Percentiles rank a stretch among this genome's conserved stretches.
Evolutionary conservation across 2,797 vertebrate genomes (phyloP).

Genomic region (Melanitta fusca): DNA sequence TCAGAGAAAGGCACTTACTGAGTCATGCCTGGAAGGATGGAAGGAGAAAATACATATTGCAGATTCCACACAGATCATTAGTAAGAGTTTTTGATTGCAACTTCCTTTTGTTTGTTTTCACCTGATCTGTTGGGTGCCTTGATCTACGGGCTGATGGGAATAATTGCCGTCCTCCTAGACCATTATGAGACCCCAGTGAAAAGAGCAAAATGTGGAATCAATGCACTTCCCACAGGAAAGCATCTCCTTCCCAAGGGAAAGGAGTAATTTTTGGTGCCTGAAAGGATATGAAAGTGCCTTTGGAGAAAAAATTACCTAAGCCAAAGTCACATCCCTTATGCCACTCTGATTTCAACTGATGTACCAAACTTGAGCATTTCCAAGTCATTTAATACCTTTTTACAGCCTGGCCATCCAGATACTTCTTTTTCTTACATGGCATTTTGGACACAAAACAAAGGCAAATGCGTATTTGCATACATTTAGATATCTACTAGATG

Average conservation of each 20-base stretch:
- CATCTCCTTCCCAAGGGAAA: constrained; percentile 13
- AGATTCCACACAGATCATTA: constrained; percentile 54
- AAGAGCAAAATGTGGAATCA: constrained; percentile 38
- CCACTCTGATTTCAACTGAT: neutral
- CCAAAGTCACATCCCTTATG: neutral
- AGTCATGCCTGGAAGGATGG: neutral
- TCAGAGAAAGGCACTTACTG: constrained; percentile 21
- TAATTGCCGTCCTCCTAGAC: constrained; percentile 61
- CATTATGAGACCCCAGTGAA: constrained; percentile 45
- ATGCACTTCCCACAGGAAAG: constrained; percentile 16
- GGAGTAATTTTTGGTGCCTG: constrained; percentile 27
- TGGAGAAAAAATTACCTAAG: constrained; percentile 48
- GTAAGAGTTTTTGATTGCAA: constrained; percentile 38
- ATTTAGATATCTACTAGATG: neutral
- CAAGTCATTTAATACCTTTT: neutral
- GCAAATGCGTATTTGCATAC: neutral
- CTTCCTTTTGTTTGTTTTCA: constrained; percentile 67
- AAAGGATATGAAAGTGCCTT: constrained; percentile 42
- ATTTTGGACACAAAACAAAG: neutral
- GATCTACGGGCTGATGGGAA: constrained; percentile 41
- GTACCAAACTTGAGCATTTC: neutral
- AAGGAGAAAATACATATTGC: constrained; percentile 32
- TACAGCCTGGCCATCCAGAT: neutral
- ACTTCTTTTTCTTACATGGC: neutral
- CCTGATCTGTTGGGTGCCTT: constrained; percentile 41